Base-by-base conservation (phyloP, 2,888 invertebrate genomes). In the Meta bourneti region DNA sequence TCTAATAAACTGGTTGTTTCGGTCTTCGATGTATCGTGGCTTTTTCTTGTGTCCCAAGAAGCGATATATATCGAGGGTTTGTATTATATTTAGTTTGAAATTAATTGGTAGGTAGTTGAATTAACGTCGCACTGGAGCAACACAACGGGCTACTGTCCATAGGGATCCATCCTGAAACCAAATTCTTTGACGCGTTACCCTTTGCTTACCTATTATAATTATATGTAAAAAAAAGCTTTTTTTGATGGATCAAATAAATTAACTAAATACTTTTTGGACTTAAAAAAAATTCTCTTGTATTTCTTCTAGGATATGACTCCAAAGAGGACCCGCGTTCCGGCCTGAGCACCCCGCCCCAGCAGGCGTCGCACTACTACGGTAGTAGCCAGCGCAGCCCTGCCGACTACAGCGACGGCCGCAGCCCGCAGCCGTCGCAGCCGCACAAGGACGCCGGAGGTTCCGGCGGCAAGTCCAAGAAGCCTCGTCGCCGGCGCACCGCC, bases 401-500 rank as follows among this genome's bases (percentile, higher is more conserved):
- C 87, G 89, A 70, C 70, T 83, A 84, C 78, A 86, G 86, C 78
- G 86, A 80, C 52, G 86, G 81, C 6, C 91, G 91, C 54, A 82
- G 78, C 8, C 87, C 86, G 82, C 83, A 70, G 16, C 70, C 91
- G 52, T 81, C 87, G 16, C 49, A 70, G 81, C 79, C 85, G 84
- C 79, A 84, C 72, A 79, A 90, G 70, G 85, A 84, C 70, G 74
- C 8, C 48, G 78, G 83, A 0, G 77, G 78, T 2, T 20, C 74
- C 51, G 80, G n/a, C 4, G 52, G 75, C 52, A 92, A 92, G 54
- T 61, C 93, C 80, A 94, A 94, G 91, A 94, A 94, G 92, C 94
- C 94, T 6, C 93, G 94, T 6, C 93, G 95, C n/a, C 93, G 95
- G 51, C 88, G 95, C 34, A 98, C 98, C 0, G 98, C 98, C 0